phyloP scores from a whole-genome alignment of 2,113 vertebrate species.

The Lophotis ruficrista region DNA sequence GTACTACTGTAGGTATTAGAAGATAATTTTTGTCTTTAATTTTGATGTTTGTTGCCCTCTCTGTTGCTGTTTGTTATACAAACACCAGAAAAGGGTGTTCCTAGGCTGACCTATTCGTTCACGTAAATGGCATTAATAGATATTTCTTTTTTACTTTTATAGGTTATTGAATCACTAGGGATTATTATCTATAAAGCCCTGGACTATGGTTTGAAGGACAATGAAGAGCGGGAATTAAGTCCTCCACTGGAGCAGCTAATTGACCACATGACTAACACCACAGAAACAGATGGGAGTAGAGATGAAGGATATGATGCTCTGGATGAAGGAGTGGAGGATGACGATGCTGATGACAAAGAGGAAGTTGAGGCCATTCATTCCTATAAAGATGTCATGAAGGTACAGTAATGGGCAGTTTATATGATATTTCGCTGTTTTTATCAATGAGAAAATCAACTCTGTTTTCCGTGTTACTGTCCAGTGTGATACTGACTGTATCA shows the following conservation, averaged over 20 bases:
- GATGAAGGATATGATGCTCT: slow-evolving; percentile 95
- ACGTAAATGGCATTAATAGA: not conserved
- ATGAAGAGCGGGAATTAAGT: slow-evolving; percentile 93
- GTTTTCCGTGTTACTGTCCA: not conserved
- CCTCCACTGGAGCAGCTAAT: slow-evolving; percentile 95
- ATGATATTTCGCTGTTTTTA: not conserved
- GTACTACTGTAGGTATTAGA: not conserved
- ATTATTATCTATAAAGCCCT: slow-evolving; percentile 98
- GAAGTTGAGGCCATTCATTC: slow-evolving; percentile 74
- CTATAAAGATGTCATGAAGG: slow-evolving; percentile 92
- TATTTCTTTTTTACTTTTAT: not conserved
- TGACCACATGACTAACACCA: slow-evolving; percentile 92
- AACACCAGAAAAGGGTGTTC: not conserved
- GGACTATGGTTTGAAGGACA: slow-evolving; percentile 97
- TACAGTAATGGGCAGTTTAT: slow-evolving; percentile 50
- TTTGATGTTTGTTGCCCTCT: not conserved
- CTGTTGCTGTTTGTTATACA: not conserved
- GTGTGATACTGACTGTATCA: not conserved
- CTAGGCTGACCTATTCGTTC: not conserved
- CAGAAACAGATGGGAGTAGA: slow-evolving; percentile 81
- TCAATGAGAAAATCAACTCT: not conserved
- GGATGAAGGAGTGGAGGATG: slow-evolving; percentile 88
- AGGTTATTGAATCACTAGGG: slow-evolving; percentile 95
- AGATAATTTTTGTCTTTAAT: not conserved
- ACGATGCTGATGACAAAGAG: slow-evolving; percentile 68